These are phyloP conservation scores for Neotragus pygmaeus DNA, from an alignment of 2,113 vertebrate genomes.

Conservation along the genomic window DNA sequence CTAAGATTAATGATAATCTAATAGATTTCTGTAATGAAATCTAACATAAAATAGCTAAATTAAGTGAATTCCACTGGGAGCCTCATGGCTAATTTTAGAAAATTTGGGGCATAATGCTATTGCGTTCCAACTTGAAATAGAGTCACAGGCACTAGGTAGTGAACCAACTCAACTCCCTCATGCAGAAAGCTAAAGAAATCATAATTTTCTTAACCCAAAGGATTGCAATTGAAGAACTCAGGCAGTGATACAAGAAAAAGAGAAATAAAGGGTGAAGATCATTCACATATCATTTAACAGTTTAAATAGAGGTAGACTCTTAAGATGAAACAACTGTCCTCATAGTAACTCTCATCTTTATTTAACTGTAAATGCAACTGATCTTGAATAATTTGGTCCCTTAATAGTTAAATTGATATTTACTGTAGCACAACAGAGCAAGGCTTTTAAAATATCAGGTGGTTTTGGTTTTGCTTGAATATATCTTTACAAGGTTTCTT, in stretches of 20 bases:
- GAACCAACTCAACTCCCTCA: background rate
- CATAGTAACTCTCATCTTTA: background rate
- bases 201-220: background rate
- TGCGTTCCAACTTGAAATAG: background rate
- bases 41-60: background rate
- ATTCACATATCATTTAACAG: background rate
- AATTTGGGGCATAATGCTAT: background rate
- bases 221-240: background rate
- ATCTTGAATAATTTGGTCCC: background rate
- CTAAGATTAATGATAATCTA: background rate
- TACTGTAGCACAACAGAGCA: background rate
- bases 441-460: background rate
- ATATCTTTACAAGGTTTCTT: background rate
- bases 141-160: background rate
- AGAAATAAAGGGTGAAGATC: background rate
- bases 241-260: background rate
- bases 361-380: background rate
- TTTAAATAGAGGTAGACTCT: background rate
- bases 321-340: background rate
- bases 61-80: background rate
- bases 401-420: background rate
- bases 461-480: slow-evolving; percentile 21
- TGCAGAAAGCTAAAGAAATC: background rate
- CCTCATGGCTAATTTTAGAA: background rate
- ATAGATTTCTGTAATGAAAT: background rate